These are phyloP conservation scores for Sander vitreus DNA, from an alignment of 2,113 vertebrate genomes.

Conservation along the genomic window DNA sequence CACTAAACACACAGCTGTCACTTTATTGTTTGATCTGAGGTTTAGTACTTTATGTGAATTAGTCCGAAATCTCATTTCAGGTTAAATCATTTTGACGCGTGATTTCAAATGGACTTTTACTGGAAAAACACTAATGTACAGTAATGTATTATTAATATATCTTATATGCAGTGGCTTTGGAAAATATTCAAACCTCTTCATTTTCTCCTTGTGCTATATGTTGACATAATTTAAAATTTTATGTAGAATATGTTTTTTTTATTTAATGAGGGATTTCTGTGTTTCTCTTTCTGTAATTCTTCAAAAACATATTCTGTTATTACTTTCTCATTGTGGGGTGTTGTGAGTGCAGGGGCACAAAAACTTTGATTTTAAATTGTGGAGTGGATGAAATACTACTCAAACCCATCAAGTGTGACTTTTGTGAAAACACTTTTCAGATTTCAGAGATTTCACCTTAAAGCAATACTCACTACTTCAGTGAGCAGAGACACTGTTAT, in stretches of 20 bases:
- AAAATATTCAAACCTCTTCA: conserved; percentile 20
- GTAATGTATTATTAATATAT: conserved; percentile 22
- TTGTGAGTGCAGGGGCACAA: neutral
- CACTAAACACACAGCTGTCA: conserved; percentile 41
- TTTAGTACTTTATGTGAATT: conserved; percentile 18
- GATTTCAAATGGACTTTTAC: conserved; percentile 28
- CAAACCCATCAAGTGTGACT: neutral
- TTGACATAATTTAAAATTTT: conserved; percentile 5
- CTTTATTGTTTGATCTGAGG: conserved; percentile 39
- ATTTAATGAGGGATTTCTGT: conserved; percentile 51
- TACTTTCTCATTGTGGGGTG: neutral
- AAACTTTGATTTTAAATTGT: conserved; percentile 16
- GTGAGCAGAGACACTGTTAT: conserved; percentile 5
- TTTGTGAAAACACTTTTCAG: neutral
- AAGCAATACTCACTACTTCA: conserved; percentile 28
- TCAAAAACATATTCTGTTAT: neutral
- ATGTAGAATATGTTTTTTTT: conserved; percentile 23
- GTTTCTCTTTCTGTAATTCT: conserved; percentile 17
- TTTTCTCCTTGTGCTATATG: conserved; percentile 1
- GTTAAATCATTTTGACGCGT: conserved; percentile 5
- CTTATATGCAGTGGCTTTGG: conserved; percentile 21
- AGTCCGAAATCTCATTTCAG: conserved; percentile 12
- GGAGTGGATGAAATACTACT: neutral
- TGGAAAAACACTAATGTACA: conserved; percentile 42
- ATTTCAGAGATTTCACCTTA: neutral